Percentiles rank a stretch among this genome's conserved stretches.
These are phyloP conservation scores for Masticophis lateralis DNA, from an alignment of 2,797 vertebrate genomes.

Conservation along the genomic window DNA sequence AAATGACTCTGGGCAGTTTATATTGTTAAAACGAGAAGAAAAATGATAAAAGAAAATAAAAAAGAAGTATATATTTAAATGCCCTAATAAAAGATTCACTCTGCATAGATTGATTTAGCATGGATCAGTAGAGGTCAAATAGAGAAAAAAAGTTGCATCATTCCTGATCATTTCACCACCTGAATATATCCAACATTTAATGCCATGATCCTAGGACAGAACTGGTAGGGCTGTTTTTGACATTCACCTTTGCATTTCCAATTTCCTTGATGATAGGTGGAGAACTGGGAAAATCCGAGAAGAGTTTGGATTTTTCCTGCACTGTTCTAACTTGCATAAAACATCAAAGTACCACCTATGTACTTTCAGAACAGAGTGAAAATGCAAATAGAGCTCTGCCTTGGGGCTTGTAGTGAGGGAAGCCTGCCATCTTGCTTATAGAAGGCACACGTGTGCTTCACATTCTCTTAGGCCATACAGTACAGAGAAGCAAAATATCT, in stretches of 20 bases:
- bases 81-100: neutral
- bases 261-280: neutral
- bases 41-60: neutral
- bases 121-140: neutral
- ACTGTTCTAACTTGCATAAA: conserved; percentile 1
- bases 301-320: neutral
- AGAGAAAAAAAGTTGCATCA: neutral
- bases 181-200: neutral
- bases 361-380: neutral
- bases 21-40: neutral
- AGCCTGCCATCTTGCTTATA: neutral
- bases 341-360: neutral
- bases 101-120: neutral
- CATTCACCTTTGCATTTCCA: neutral
- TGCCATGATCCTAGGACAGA: neutral
- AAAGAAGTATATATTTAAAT: neutral
- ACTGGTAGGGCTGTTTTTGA: neutral
- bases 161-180: neutral
- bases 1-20: neutral
- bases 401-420: neutral
- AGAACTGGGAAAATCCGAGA: neutral
- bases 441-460: neutral
- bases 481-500: neutral
- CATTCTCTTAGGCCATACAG: neutral
- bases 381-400: neutral